These are phyloP conservation scores for Tortricodes alternella DNA, from an alignment of 2,888 invertebrate species.

Conservation along the genomic window DNA sequence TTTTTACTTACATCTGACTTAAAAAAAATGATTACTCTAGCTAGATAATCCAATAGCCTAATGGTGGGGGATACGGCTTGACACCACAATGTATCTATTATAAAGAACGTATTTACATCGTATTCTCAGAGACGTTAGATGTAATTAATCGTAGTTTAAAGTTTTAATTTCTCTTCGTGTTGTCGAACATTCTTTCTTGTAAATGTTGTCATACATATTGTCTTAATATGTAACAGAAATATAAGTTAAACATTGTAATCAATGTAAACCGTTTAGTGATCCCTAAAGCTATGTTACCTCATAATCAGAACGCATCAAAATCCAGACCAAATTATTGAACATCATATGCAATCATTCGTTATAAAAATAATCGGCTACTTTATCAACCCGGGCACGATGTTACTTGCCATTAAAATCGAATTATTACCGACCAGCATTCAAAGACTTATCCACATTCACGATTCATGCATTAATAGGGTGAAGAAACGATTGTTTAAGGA, in stretches of 20 bases:
- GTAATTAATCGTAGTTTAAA: too few species aligned
- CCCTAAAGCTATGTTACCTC: conserved; percentile 5
- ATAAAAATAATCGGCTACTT: conserved; percentile 63
- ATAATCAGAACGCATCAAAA: conserved; percentile 34
- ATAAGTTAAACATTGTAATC: too few species aligned
- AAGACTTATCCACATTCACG: conserved; percentile 36
- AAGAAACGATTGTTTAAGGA: conserved; percentile 21
- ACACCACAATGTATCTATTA: too few species aligned
- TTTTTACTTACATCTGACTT: too few species aligned
- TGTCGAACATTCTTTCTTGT: too few species aligned
- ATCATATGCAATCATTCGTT: conserved; percentile 66
- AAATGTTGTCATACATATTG: background rate
- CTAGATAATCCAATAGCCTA: too few species aligned
- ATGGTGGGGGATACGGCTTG: too few species aligned
- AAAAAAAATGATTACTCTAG: too few species aligned
- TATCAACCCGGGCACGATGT: conserved; percentile 52
- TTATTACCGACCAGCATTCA: conserved; percentile 50
- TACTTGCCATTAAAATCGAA: conserved; percentile 72
- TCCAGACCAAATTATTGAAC: conserved; percentile 53
- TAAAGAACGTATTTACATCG: too few species aligned
- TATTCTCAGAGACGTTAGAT: too few species aligned
- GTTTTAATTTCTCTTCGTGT: too few species aligned
- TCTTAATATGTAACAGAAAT: background rate
- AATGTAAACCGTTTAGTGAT: background rate
- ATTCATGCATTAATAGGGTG: conserved; percentile 19